Evolutionary conservation across 2,888 invertebrate species (phyloP).

Genomic region (Drosophila recens): DNA sequence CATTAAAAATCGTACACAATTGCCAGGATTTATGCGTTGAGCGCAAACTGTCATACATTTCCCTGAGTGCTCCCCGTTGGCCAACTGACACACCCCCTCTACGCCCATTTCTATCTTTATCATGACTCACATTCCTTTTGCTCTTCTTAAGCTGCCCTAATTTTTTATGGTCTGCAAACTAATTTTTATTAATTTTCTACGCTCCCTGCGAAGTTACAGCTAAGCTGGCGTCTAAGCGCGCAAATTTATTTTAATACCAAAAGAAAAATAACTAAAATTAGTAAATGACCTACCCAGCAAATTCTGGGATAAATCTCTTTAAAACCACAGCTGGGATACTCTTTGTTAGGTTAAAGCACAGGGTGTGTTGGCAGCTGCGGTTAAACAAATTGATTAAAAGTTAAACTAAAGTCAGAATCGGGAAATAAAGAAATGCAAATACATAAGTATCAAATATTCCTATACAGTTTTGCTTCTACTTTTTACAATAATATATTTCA

Average conservation of each 20-base stretch:
- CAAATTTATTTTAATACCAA: constrained; percentile 71
- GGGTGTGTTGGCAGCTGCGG: neutral
- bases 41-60: constrained; percentile 80
- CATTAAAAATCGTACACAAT: constrained; percentile 81
- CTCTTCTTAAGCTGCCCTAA: constrained; percentile 68
- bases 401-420: neutral
- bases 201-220: constrained; percentile 26
- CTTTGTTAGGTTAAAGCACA: constrained; percentile 1
- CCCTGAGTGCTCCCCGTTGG: constrained; percentile 48
- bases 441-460: no score
- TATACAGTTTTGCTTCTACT: no score
- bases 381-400: neutral
- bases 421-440: neutral
- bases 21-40: constrained; percentile 78
- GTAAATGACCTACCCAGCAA: constrained; percentile 14
- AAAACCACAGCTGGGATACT: constrained; percentile 21
- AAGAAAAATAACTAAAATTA: constrained; percentile 30
- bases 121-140: constrained; percentile 5
- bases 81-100: constrained; percentile 12
- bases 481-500: no score
- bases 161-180: constrained; percentile 79
- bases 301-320: neutral
- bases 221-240: constrained; percentile 54
- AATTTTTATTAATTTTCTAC: constrained; percentile 76
- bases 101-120: neutral